A percentile compares a stretch with the other conserved stretches of the same genome.
Evolutionary conservation across 2,113 vertebrate genomes (phyloP).

Genomic region (Suricata suricatta): DNA sequence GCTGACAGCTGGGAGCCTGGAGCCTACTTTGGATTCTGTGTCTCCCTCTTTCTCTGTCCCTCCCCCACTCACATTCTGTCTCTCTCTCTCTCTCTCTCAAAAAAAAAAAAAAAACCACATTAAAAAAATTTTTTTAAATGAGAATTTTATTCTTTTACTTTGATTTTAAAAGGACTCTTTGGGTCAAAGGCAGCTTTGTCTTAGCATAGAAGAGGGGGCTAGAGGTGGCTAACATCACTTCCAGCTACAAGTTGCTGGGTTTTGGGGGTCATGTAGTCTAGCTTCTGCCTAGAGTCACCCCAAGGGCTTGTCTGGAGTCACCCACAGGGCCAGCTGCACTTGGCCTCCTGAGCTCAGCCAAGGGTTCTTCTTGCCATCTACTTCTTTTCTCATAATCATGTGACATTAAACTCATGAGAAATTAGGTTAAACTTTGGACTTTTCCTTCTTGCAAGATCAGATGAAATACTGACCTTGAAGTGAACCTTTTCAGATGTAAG

Average conservation of each 20-base stretch:
- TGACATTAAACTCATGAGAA: slow-evolving; percentile 12
- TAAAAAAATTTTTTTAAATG: not conserved
- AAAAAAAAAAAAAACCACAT: too few species aligned
- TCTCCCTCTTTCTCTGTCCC: too few species aligned
- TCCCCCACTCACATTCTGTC: too few species aligned
- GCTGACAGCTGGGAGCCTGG: too few species aligned
- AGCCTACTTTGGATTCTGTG: too few species aligned
- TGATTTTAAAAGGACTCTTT: not conserved
- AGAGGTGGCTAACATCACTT: not conserved
- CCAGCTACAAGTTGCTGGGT: not conserved
- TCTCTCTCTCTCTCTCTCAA: too few species aligned
- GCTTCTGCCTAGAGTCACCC: not conserved
- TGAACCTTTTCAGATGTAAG: slow-evolving; percentile 63
- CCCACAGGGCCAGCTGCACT: not conserved
- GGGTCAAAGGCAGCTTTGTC: not conserved
- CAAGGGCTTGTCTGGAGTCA: not conserved
- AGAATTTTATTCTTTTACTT: not conserved
- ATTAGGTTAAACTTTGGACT: slow-evolving; percentile 42
- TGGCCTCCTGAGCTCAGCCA: not conserved
- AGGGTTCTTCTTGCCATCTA: not conserved
- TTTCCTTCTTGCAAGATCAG: slow-evolving; percentile 28
- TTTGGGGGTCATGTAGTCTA: not conserved
- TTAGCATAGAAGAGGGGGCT: not conserved
- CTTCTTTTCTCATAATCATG: not conserved
- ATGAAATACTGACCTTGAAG: slow-evolving; percentile 59